Conservation (phyloP, 2,888 invertebrate species). For the Euzetes globulus region DNA sequence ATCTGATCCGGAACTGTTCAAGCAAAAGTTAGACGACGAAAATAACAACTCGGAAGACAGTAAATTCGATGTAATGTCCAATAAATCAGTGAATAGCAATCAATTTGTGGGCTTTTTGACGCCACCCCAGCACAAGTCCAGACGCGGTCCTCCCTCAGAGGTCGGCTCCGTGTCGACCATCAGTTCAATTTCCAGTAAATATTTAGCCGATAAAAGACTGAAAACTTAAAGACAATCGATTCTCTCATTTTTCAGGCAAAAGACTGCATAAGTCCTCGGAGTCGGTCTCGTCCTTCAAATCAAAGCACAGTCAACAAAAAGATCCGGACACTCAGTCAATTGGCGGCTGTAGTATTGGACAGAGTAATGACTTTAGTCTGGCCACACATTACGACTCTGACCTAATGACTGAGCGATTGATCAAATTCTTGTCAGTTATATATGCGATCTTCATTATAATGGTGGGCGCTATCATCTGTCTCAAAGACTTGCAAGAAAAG, state of each 20-base stretch:
- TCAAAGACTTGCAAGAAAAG: background rate
- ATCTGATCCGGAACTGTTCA: background rate
- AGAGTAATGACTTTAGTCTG: background rate
- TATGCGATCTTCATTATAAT: constrained; percentile 28
- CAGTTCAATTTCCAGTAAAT: background rate
- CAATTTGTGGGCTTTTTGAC: background rate
- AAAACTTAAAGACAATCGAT: background rate
- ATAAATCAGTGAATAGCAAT: background rate
- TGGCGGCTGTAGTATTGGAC: constrained; percentile 16
- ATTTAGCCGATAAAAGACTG: no score
- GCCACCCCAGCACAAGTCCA: background rate
- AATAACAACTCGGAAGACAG: background rate
- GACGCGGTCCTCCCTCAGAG: background rate
- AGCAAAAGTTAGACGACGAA: background rate
- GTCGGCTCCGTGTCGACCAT: background rate
- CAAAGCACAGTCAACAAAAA: background rate
- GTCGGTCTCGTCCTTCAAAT: background rate
- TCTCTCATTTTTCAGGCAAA: background rate
- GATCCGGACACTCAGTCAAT: constrained; percentile 1
- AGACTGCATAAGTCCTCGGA: background rate
- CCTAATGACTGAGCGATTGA: background rate
- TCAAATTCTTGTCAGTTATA: constrained; percentile 22
- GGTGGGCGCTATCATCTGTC: constrained; percentile 5
- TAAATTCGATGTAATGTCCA: background rate
- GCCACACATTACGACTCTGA: background rate